Percentiles rank a stretch among this genome's conserved stretches.
Evolutionary conservation across 2,888 invertebrate species (phyloP).

Genomic region (Sialis lutaria): DNA sequence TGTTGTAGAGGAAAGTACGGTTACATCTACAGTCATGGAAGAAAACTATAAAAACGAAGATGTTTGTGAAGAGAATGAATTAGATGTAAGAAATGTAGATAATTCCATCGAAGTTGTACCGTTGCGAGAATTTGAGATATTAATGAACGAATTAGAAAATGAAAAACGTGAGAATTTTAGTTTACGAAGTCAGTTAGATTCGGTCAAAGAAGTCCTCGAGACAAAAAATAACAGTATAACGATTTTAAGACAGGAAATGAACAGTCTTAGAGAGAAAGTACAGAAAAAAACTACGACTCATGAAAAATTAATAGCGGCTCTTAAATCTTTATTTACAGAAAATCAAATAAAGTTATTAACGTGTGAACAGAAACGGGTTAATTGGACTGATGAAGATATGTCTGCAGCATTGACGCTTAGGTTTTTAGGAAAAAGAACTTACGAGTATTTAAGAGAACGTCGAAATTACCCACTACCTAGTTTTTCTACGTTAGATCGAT

Average conservation of each 20-base stretch:
- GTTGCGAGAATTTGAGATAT: not conserved
- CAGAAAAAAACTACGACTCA: not conserved
- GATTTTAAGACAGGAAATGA: not conserved
- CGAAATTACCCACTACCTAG: not conserved
- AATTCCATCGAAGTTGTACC: not conserved
- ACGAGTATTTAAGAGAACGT: not conserved
- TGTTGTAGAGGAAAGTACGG: not conserved
- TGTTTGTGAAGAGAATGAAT: not conserved
- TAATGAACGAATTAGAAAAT: not conserved
- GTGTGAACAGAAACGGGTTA: not conserved
- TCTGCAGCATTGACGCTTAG: not conserved
- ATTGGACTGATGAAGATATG: constrained; percentile 1
- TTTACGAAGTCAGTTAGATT: not conserved
- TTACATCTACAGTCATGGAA: not conserved
- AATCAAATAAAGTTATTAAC: constrained; percentile 2
- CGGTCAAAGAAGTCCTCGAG: not conserved
- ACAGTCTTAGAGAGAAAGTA: not conserved
- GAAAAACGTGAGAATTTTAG: not conserved
- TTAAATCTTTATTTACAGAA: not conserved
- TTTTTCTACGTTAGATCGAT: constrained; percentile 1
- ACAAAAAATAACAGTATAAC: not conserved
- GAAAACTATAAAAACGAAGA: not conserved
- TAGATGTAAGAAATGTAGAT: not conserved
- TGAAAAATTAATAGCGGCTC: not conserved
- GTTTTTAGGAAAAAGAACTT: not conserved